Percentiles rank a stretch among this genome's conserved stretches.
Evolutionary conservation across 2,797 vertebrate species (phyloP).

Genomic region (Helostoma temminkii): DNA sequence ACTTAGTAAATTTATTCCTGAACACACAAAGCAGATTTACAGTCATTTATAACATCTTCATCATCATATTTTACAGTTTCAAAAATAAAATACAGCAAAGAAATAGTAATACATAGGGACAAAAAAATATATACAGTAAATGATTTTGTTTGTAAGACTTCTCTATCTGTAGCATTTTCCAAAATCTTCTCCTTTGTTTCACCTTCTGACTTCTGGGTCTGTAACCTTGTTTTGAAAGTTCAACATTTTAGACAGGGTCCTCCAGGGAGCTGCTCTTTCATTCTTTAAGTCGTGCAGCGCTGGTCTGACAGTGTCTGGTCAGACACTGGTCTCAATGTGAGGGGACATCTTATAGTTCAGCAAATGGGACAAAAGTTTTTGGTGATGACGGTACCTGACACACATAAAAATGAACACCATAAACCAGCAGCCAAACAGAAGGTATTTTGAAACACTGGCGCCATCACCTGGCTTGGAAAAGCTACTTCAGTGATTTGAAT

Average conservation of each 20-base stretch:
- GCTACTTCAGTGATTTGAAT: constrained; percentile 32
- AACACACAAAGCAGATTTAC: constrained; percentile 27
- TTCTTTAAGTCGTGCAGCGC: neutral
- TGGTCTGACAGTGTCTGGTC: constrained; percentile 23
- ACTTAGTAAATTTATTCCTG: constrained; percentile 25
- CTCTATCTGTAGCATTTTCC: neutral
- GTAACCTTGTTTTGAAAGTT: neutral
- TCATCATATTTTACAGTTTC: constrained; percentile 21
- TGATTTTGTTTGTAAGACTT: neutral
- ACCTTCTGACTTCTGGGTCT: neutral
- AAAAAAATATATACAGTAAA: neutral
- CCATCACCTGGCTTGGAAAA: constrained; percentile 34
- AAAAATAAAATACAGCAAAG: neutral
- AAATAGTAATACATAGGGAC: neutral
- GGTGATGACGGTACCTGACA: constrained; percentile 85
- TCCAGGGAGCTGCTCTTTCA: neutral
- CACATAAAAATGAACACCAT: constrained; percentile 1
- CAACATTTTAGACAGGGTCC: neutral
- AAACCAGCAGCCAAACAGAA: neutral
- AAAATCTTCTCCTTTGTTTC: neutral
- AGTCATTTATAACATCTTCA: constrained; percentile 47
- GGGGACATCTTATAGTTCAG: constrained; percentile 72
- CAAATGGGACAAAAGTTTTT: constrained; percentile 78
- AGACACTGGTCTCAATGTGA: constrained; percentile 88
- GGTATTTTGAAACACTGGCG: neutral